Percentiles rank a stretch among this genome's conserved stretches.
Conservation (phyloP, 2,888 invertebrate species). For the Baronia brevicornis region DNA sequence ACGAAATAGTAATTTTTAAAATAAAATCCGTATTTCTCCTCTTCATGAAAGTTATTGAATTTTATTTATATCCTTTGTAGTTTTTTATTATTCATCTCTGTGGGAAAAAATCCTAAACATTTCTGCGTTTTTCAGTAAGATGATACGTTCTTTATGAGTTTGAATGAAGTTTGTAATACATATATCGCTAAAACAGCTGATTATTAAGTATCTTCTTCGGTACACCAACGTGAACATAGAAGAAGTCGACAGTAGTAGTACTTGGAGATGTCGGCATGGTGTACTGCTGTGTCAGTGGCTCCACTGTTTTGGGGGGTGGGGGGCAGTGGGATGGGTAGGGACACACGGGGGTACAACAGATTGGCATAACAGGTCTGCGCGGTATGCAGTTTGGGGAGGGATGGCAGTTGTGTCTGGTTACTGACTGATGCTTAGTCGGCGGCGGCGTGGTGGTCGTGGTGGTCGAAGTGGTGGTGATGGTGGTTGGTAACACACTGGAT, state of each 20-base stretch:
- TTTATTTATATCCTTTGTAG: too few relatives aligned
- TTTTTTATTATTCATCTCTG: too few relatives aligned
- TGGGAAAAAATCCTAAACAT: too few relatives aligned
- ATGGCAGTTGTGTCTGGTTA: slow-evolving; percentile 3
- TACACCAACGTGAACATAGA: slow-evolving; percentile 43
- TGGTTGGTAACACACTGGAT: slow-evolving; percentile 4
- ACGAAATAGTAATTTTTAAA: too few relatives aligned
- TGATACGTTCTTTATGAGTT: too few relatives aligned
- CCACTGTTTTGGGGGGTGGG: background rate
- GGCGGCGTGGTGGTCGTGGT: slow-evolving; percentile 16
- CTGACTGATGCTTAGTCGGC: slow-evolving; percentile 10
- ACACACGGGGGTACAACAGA: slow-evolving; percentile 18
- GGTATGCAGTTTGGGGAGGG: slow-evolving; percentile 14
- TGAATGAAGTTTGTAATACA: slow-evolving; percentile 8
- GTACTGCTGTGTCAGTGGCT: background rate
- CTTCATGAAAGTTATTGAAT: too few relatives aligned
- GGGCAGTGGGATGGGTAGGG: slow-evolving; percentile 10
- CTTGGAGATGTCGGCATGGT: too few relatives aligned
- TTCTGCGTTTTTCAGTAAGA: too few relatives aligned
- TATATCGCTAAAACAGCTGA: slow-evolving; percentile 5
- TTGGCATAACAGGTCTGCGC: slow-evolving; percentile 6
- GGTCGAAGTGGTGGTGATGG: slow-evolving; percentile 17
- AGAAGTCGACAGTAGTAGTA: slow-evolving; percentile 22
- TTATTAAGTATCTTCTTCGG: slow-evolving; percentile 31
- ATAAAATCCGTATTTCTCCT: too few relatives aligned